Conservation (phyloP, 2,888 invertebrate species). For the Busseola fusca region DNA sequence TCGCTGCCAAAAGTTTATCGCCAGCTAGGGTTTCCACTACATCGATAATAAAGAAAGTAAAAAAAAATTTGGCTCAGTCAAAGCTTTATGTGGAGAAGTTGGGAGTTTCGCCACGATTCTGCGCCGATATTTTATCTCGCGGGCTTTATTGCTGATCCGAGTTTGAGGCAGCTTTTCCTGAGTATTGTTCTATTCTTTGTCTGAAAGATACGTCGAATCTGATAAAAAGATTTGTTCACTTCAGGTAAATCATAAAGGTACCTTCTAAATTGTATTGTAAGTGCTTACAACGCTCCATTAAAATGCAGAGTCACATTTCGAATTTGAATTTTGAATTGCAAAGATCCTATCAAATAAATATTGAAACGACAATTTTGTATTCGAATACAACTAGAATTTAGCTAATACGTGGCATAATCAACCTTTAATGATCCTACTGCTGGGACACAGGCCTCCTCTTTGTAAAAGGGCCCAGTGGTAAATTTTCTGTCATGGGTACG, state of each 20-base stretch:
- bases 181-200: conserved; percentile 36
- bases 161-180: conserved; percentile 37
- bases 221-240: conserved; percentile 35
- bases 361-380: not conserved
- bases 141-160: conserved; percentile 56
- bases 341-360: not conserved
- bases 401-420: not conserved
- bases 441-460: not conserved
- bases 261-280: not conserved
- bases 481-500: not conserved
- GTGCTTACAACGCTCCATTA: not conserved
- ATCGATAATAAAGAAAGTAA: conserved; percentile 62
- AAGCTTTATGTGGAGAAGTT: conserved; percentile 65
- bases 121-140: conserved; percentile 63
- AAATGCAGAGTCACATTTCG: not conserved
- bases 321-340: not conserved
- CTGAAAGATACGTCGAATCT: conserved; percentile 10
- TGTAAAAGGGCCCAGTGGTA: not conserved
- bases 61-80: conserved; percentile 63
- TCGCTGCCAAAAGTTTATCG: conserved; percentile 61
- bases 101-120: conserved; percentile 54
- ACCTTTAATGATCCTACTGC: not conserved
- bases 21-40: conserved; percentile 59
- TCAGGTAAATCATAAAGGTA: not conserved
- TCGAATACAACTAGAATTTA: not conserved